Conservation (phyloP, 2,113 vertebrate genomes). For the Scomber colias region DNA sequence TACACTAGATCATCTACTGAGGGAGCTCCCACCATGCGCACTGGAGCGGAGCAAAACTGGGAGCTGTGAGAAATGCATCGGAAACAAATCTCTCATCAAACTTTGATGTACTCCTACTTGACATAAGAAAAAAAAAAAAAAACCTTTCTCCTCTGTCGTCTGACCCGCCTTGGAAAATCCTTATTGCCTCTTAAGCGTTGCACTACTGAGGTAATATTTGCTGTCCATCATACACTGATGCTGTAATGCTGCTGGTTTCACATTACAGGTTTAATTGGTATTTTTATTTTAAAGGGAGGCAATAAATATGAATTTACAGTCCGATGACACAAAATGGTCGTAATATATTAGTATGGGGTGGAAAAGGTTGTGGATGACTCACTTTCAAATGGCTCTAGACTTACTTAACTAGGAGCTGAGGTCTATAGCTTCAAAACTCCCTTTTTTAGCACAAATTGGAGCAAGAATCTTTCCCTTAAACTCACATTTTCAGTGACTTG, state of each 20-base stretch:
- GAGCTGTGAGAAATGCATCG: conserved; percentile 58
- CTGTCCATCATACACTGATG: conserved; percentile 23
- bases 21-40: conserved; percentile 43
- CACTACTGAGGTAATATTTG: conserved; percentile 42
- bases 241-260: conserved; percentile 34
- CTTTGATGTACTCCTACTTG: conserved; percentile 48
- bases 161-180: conserved; percentile 27
- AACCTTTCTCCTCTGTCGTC: conserved; percentile 8
- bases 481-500: background rate
- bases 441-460: background rate
- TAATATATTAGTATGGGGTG: conserved; percentile 18
- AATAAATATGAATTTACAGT: conserved; percentile 22
- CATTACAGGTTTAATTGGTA: conserved; percentile 41
- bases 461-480: background rate
- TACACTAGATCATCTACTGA: conserved; percentile 70
- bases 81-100: conserved; percentile 70
- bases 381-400: background rate
- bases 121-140: conserved; percentile 18
- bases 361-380: conserved; percentile 22
- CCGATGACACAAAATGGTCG: conserved; percentile 19
- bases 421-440: background rate
- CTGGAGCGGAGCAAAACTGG: conserved; percentile 39
- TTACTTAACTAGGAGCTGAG: background rate
- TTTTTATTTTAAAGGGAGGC: conserved; percentile 46
- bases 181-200: conserved; percentile 34